A percentile compares a stretch with the other conserved stretches of the same genome.
These are phyloP conservation scores for Pavo muticus DNA, from an alignment of 2,113 vertebrate genomes.

Conservation along the genomic window DNA sequence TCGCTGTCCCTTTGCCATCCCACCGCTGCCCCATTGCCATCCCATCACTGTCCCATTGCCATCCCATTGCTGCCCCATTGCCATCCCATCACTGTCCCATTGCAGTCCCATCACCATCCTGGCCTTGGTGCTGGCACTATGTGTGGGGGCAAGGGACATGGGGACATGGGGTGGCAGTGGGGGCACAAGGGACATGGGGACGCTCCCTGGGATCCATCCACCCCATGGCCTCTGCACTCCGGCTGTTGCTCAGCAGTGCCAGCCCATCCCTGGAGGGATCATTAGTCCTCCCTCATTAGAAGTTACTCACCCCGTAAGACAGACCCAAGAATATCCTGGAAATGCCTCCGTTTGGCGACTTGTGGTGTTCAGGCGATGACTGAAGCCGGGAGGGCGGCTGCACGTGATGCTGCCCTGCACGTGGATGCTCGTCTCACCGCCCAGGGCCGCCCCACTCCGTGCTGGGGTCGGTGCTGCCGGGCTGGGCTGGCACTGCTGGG, in stretches of 20 bases:
- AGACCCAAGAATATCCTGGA: slow-evolving; percentile 67
- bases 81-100: too few species aligned
- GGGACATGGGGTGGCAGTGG: neutral
- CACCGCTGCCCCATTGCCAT: too few species aligned
- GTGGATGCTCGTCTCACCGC: neutral
- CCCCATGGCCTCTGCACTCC: neutral
- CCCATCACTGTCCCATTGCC: too few species aligned
- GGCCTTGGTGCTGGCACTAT: neutral
- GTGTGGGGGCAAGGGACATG: rapidly evolving
- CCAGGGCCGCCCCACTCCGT: neutral
- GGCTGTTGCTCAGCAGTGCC: slow-evolving; percentile 28
- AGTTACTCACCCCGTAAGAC: slow-evolving; percentile 40
- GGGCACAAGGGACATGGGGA: rapidly evolving
- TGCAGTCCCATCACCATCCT: too few species aligned
- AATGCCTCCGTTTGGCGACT: slow-evolving; percentile 41
- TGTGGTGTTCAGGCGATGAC: neutral
- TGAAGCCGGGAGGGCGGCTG: neutral
- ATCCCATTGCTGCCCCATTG: too few species aligned
- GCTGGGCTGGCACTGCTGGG: neutral
- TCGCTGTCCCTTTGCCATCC: too few species aligned
- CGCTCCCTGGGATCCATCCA: rapidly evolving
- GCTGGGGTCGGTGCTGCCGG: rapidly evolving
- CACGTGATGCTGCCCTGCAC: neutral
- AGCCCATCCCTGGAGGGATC: slow-evolving; percentile 16
- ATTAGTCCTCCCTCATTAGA: slow-evolving; percentile 46